Percentiles rank a stretch among this genome's conserved stretches.
These are phyloP conservation scores for Teinopalpus imperialis DNA, from an alignment of 2,888 invertebrate genomes.

Conservation along the genomic window DNA sequence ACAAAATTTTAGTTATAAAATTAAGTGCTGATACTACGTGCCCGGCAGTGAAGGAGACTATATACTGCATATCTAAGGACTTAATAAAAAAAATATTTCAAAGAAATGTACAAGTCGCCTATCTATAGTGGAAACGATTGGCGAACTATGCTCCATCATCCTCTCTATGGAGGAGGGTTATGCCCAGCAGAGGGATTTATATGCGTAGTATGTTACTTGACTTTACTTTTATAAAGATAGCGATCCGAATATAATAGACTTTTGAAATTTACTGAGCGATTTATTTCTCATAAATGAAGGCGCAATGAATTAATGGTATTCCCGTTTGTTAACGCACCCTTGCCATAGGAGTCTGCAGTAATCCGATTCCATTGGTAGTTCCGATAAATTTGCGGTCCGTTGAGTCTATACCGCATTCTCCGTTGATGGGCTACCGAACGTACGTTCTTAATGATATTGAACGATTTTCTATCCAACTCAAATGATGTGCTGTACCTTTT, in stretches of 20 bases:
- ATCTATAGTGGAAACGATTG: too few species aligned
- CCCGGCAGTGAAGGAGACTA: too few species aligned
- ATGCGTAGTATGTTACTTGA: too few species aligned
- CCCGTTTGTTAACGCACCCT: slow-evolving; percentile 65
- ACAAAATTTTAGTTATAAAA: too few species aligned
- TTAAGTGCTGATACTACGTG: too few species aligned
- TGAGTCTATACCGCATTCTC: slow-evolving; percentile 48
- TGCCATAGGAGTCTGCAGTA: slow-evolving; percentile 57
- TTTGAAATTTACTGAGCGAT: slow-evolving; percentile 35
- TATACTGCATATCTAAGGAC: too few species aligned
- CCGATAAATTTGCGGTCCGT: slow-evolving; percentile 76
- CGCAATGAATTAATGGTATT: slow-evolving; percentile 54
- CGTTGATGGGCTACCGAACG: slow-evolving; percentile 22
- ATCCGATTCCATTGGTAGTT: slow-evolving; percentile 74
- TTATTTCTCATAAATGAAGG: slow-evolving; percentile 51
- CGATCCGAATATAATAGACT: slow-evolving; percentile 41
- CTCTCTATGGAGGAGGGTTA: too few species aligned
- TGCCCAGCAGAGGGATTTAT: too few species aligned
- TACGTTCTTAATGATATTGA: slow-evolving; percentile 22
- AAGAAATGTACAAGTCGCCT: too few species aligned
- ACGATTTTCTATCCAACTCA: slow-evolving; percentile 21
- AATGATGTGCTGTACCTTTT: background rate
- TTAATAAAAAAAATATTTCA: too few species aligned
- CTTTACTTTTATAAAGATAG: too few species aligned
- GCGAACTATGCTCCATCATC: too few species aligned